A percentile compares a stretch with the other conserved stretches of the same genome.
Conservation (phyloP, 2,888 invertebrate species). For the Brassicogethes aeneus region DNA sequence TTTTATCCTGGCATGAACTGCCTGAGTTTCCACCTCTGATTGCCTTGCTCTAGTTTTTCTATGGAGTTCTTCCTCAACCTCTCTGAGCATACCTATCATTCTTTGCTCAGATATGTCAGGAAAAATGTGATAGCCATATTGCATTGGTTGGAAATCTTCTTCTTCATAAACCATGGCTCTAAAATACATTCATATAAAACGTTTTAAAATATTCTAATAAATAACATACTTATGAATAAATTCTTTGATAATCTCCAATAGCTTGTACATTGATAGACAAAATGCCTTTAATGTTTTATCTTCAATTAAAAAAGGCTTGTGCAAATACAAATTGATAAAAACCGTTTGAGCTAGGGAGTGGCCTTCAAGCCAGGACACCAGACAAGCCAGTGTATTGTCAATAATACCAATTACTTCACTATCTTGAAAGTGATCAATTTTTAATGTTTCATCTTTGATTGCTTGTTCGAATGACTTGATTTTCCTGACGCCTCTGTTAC, state of each 20-base stretch:
- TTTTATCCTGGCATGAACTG: conserved; percentile 70
- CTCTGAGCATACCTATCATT: conserved; percentile 72
- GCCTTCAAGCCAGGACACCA: conserved; percentile 97
- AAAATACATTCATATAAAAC: conserved; percentile 9
- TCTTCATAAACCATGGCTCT: conserved; percentile 85
- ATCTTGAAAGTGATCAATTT: conserved; percentile 64
- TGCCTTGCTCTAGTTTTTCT: conserved; percentile 52
- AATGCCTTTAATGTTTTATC: conserved; percentile 80
- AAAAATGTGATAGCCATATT: conserved; percentile 79
- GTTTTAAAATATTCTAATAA: conserved; percentile 1
- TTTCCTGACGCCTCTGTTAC: conserved; percentile 78
- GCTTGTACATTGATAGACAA: conserved; percentile 78
- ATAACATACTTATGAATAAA: conserved; percentile 70
- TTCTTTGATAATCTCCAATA: conserved; percentile 82
- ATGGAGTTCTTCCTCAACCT: conserved; percentile 85
- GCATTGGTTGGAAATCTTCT: conserved; percentile 93
- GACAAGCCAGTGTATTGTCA: conserved; percentile 86
- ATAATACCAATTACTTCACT: conserved; percentile 86
- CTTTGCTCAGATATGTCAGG: conserved; percentile 75
- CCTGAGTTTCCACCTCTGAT: conserved; percentile 45
- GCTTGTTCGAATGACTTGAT: conserved; percentile 83
- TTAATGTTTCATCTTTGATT: conserved; percentile 66
- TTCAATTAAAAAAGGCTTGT: conserved; percentile 77
- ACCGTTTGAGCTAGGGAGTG: conserved; percentile 95
- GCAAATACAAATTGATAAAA: conserved; percentile 91